A percentile compares a stretch with the other conserved stretches of the same genome.
Evolutionary conservation across 2,888 invertebrate species (phyloP).

Genomic region (Hypolimnas misippus): DNA sequence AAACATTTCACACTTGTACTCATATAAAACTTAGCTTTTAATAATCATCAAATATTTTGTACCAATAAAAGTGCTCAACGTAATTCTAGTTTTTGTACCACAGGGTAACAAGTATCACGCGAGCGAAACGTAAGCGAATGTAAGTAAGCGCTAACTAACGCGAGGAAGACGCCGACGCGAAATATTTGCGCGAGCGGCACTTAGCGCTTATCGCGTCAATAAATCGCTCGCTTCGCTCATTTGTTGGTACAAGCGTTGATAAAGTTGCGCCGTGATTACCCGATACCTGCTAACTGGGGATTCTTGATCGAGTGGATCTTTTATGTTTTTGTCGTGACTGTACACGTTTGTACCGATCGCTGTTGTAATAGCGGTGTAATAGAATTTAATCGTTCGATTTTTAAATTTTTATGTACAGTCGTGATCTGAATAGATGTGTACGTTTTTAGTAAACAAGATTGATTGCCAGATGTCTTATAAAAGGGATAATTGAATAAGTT

Average conservation of each 20-base stretch:
- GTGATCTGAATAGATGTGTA: too few relatives aligned
- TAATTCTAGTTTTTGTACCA: too few relatives aligned
- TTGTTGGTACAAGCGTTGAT: conserved; percentile 47
- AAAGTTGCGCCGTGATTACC: conserved; percentile 43
- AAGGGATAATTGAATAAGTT: too few relatives aligned
- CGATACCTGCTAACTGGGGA: conserved; percentile 29
- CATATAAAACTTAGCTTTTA: too few relatives aligned
- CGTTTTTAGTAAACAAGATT: too few relatives aligned
- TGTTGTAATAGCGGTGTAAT: neutral
- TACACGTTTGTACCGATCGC: neutral
- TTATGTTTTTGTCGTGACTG: conserved; percentile 15
- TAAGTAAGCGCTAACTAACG: conserved; percentile 75
- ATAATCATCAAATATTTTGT: too few relatives aligned
- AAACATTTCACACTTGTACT: too few relatives aligned
- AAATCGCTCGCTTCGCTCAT: conserved; percentile 51
- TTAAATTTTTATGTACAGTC: neutral
- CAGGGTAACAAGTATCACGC: conserved; percentile 50
- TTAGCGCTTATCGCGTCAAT: conserved; percentile 59
- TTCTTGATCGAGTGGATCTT: conserved; percentile 9
- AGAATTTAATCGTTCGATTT: neutral
- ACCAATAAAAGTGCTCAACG: too few relatives aligned
- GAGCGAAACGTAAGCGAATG: conserved; percentile 51
- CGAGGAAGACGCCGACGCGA: conserved; percentile 66
- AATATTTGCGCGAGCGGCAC: conserved; percentile 72
- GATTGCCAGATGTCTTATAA: too few relatives aligned